Evolutionary conservation across 2,113 vertebrate species (phyloP).

Genomic region (Callocephalon fimbriatum): DNA sequence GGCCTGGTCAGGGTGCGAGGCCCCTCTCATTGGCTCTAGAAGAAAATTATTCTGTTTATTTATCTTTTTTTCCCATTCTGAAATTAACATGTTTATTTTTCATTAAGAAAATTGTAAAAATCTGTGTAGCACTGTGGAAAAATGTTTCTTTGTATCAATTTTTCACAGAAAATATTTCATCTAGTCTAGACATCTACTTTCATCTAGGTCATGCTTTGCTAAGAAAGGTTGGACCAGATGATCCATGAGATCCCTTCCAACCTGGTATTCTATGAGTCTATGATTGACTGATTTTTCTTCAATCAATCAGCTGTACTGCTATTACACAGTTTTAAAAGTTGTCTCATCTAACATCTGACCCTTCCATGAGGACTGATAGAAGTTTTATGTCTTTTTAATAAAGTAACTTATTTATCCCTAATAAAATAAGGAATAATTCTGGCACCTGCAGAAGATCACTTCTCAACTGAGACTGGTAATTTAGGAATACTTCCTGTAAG

Average conservation of each 20-base stretch:
- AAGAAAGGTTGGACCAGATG: background rate
- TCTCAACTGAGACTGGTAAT: background rate
- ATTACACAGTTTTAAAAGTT: background rate
- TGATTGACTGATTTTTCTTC: background rate
- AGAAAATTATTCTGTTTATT: background rate
- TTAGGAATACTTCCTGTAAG: background rate
- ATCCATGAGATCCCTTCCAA: background rate
- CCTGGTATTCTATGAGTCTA: background rate
- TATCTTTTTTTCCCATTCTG: background rate
- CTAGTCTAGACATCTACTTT: background rate
- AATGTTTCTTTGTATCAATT: background rate
- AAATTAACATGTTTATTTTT: background rate
- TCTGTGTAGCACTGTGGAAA: background rate
- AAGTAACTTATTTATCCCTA: background rate
- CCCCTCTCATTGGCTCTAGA: background rate
- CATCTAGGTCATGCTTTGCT: background rate
- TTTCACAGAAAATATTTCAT: background rate
- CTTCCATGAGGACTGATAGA: background rate
- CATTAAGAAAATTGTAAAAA: background rate
- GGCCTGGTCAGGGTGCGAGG: rapidly evolving
- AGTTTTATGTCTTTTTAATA: background rate
- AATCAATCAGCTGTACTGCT: background rate
- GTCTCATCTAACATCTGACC: background rate
- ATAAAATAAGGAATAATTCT: background rate
- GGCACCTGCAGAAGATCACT: background rate